Evolutionary conservation across 2,888 invertebrate genomes (phyloP), one percentile per base, ranked within the genome.

Genomic region (Rhogogaster chlorosoma): DNA sequence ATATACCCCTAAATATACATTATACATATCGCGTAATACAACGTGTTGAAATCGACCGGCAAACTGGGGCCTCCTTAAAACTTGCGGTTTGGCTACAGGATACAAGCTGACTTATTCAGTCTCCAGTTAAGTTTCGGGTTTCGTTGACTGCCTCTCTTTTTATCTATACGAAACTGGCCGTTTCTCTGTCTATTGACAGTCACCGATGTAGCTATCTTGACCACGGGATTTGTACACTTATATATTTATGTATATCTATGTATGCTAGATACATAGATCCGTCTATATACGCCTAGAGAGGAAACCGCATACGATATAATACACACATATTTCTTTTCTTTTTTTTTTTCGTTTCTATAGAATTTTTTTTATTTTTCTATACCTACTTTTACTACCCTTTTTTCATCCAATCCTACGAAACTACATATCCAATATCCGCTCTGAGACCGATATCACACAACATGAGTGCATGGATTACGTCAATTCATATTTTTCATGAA

Each of bases 11-110:
- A 32, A 29, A 67, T 67, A 67, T 26, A 67, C 32, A 29, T 22
- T 26, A 32, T 32, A 67, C 73, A 5, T 42, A 42, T 73, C 22
- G 26, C 29, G 73, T 53, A 77, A 22, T 26, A 75, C 29, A 29
- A 32, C 38, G 61, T 80, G 38, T 61, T 22, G 61, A 80, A 80
- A 80, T 80, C 61, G 22, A 80, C 36, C 61, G 49, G 61, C 12
- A 80, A 61, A 80, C 80, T 61, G 61, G 80, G 80, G 80, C 38
- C 57, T 80, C 80, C 78, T 78, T 32, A 78, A 57, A 45, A 78
- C 57, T 32, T 53, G 78, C 32, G 78, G 78, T 57, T 78, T 32
- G n/a, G 80, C 36, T 80, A 80, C 61, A 80, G 80, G 80, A 80
- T 80, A 80, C 80, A 80, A 49, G 80, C 38, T 80, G 80, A 80